Percentiles rank a stretch among this genome's conserved stretches.
Evolutionary conservation across 1,140 invertebrate species (phyloP).

Genomic region (Colletes latitarsis): DNA sequence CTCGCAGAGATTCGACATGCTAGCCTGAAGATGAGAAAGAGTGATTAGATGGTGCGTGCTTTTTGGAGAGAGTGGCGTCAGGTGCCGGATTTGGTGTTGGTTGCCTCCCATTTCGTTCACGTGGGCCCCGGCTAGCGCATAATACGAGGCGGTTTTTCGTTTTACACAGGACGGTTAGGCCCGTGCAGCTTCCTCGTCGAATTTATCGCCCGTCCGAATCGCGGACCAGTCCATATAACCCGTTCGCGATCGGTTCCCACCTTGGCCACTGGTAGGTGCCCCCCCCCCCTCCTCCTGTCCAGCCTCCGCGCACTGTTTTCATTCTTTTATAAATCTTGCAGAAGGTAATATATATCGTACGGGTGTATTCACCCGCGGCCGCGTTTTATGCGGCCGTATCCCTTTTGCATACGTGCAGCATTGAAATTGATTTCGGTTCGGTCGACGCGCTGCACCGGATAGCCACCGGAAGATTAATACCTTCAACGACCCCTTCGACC

Average conservation of each 20-base stretch:
- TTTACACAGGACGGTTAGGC: constrained; percentile 44
- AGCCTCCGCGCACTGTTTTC: constrained; percentile 42
- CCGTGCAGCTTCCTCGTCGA: constrained; percentile 39
- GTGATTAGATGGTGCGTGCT: no score
- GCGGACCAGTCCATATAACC: constrained; percentile 55
- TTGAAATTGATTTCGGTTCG: constrained; percentile 57
- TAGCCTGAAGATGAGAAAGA: no score
- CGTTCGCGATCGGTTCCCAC: constrained; percentile 56
- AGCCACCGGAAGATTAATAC: constrained; percentile 54
- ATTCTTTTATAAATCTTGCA: constrained; percentile 64
- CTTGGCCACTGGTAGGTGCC: constrained; percentile 18
- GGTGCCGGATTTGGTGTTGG: constrained; percentile 26
- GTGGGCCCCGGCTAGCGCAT: constrained; percentile 22
- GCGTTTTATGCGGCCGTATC: constrained; percentile 41
- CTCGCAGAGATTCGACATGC: no score
- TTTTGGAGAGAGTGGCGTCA: background rate
- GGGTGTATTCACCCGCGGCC: constrained; percentile 46
- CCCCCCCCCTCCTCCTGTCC: background rate
- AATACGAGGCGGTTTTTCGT: constrained; percentile 52
- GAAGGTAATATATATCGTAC: constrained; percentile 51
- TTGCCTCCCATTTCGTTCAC: background rate
- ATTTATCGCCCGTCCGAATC: constrained; percentile 63
- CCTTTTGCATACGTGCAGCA: constrained; percentile 46
- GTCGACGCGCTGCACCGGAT: constrained; percentile 18
- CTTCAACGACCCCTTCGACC: constrained; percentile 22